Base-by-base conservation (phyloP, 2,797 vertebrate species). In the Sebastes taczanowskii region DNA sequence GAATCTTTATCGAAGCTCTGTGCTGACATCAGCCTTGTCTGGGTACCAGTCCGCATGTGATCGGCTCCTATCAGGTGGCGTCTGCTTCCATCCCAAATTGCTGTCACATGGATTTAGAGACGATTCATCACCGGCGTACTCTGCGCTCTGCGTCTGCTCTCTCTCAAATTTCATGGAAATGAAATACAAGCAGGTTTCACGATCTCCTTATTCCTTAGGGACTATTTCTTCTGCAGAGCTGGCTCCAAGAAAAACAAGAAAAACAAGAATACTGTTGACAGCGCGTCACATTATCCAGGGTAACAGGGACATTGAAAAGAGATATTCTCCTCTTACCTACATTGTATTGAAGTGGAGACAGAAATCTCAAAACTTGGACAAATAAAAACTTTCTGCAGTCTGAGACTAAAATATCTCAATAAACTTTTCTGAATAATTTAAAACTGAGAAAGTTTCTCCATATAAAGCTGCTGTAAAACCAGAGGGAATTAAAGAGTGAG, bases 11-110 rank as follows among this genome's bases (percentile, higher is more conserved):
- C 20, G 27, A 55, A 42, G 55, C 73, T 49, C 35, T 22, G 63
- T 71, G 87, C 86, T 89, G 89, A 90, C 87, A 90, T 88, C 87
- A 85, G 86, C 86, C 71, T 3, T 3, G 78, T 86, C 86, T 77
- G 76, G 23, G 13, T 38, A 10, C 38, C 38, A 10, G 4, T 61
- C 2, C 42, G 38, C 60, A n/a, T 6, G 77, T 27, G 32, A 62
- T 73, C 59, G 10, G 30, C 76, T 80, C 59, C 52, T 52, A 78
- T 84, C 80, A 69, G 71, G 59, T 74, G 64, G 65, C 72, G 4
- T 77, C 81, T 75, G 77, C 81, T 38, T 79, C 34, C 73, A 35
- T 49, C 71, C 42, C 60, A 49, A 77, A 75, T 35, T 35, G 70
- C 66, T 68, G 79, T 85, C 60, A 11, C 52, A 35, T 73, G 75